Percentiles rank a stretch among this genome's conserved stretches.
phyloP scores from a whole-genome alignment of 2,888 invertebrate species.

The Gymnoscelis rufifasciata region DNA sequence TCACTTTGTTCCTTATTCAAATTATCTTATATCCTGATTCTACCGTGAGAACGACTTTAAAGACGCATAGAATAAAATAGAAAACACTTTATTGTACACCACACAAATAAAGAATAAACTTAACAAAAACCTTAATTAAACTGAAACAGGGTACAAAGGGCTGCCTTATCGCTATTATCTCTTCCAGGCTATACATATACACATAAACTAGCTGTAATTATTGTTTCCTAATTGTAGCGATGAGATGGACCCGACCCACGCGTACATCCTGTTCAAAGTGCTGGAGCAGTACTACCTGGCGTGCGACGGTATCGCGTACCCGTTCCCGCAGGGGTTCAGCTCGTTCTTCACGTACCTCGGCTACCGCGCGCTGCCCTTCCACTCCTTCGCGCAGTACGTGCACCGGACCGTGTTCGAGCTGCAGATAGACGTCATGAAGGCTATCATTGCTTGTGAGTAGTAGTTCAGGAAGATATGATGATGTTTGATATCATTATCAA shows the following conservation, averaged over 20 bases:
- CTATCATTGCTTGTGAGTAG: constrained; percentile 85
- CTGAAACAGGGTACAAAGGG: no score
- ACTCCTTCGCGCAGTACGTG: constrained; percentile 90
- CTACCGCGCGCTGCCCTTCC: constrained; percentile 86
- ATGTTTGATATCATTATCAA: not conserved
- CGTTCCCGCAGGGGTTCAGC: constrained; percentile 90
- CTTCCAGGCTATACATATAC: not conserved
- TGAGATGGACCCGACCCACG: constrained; percentile 81
- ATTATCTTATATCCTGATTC: no score
- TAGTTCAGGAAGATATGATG: not conserved
- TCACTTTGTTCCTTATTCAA: no score
- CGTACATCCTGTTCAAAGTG: constrained; percentile 85
- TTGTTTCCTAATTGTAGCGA: constrained; percentile 10
- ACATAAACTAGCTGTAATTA: no score
- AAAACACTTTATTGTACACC: no score
- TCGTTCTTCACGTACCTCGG: constrained; percentile 94
- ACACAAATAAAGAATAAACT: no score
- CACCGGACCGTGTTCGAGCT: constrained; percentile 90
- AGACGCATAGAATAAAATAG: no score
- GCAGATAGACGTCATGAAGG: constrained; percentile 92
- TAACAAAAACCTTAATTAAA: no score
- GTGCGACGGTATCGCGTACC: constrained; percentile 87
- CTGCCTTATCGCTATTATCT: no score
- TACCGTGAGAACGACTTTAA: no score
- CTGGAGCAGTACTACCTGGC: constrained; percentile 90